These are phyloP conservation scores for Istiophorus platypterus DNA, from an alignment of 2,113 vertebrate genomes.

Conservation along the genomic window DNA sequence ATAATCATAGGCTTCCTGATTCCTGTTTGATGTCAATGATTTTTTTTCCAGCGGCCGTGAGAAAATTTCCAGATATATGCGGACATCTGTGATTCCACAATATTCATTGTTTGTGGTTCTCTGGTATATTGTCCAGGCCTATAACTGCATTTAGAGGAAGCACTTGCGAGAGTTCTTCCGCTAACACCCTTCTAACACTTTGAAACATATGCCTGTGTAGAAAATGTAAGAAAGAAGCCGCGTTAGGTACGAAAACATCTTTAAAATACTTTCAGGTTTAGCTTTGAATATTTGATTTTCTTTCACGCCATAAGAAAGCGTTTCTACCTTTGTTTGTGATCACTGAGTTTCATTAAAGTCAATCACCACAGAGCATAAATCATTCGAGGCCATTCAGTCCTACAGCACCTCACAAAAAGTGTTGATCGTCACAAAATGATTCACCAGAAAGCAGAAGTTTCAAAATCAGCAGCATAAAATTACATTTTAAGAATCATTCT, in stretches of 20 bases:
- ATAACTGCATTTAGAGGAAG: background rate
- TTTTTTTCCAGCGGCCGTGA: background rate
- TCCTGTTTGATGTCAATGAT: background rate
- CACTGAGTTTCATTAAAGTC: background rate
- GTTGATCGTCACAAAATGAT: background rate
- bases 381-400: background rate
- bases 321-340: no score
- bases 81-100: background rate
- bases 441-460: background rate
- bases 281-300: background rate
- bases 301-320: background rate
- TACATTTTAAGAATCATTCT: background rate
- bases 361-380: background rate
- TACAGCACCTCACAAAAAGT: background rate
- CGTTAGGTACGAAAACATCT: background rate
- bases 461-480: background rate
- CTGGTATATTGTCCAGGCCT: background rate
- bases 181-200: no score
- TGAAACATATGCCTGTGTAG: no score
- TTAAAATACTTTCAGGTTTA: background rate
- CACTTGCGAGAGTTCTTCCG: background rate
- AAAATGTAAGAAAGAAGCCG: background rate
- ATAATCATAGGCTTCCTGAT: background rate
- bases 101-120: background rate
- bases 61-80: background rate